A percentile compares a stretch with the other conserved stretches of the same genome.
phyloP scores from a whole-genome alignment of 2,113 vertebrate genomes.

The Ia io region DNA sequence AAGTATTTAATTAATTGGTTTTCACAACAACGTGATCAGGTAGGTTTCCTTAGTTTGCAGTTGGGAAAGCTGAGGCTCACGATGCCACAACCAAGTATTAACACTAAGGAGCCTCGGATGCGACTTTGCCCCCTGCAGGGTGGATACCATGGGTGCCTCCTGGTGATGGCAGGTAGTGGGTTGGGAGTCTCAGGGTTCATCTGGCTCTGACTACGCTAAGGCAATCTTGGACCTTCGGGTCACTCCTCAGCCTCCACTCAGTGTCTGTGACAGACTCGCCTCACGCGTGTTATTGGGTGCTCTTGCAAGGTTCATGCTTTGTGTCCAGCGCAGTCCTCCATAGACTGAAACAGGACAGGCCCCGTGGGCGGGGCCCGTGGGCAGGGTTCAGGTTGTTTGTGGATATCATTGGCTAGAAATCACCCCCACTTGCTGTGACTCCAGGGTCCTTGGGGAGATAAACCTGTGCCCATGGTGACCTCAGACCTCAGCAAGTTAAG shows the following conservation, averaged over 20 bases:
- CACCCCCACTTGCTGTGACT: neutral
- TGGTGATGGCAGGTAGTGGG: fast-evolving
- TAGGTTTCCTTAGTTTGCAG: neutral
- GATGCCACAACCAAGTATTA: neutral
- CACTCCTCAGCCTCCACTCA: neutral
- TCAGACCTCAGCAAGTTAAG: neutral
- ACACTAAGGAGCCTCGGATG: neutral
- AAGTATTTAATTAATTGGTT: neutral
- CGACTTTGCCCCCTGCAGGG: neutral
- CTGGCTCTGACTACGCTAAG: neutral
- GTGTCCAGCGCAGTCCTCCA: neutral
- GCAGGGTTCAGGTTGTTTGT: neutral
- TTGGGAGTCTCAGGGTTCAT: neutral
- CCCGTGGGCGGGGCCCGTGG: too few species aligned
- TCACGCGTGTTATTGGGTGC: neutral
- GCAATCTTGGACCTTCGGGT: fast-evolving
- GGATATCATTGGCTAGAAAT: neutral
- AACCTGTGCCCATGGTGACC: neutral
- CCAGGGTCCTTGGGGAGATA: neutral
- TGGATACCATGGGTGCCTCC: neutral
- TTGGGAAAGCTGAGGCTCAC: neutral
- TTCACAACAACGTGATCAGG: neutral
- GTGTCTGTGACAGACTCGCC: neutral
- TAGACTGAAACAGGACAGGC: neutral
- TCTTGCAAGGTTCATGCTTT: too few species aligned